phyloP scores from a whole-genome alignment of 2,888 invertebrate species.

The Hydrotaea cyrtoneurina region DNA sequence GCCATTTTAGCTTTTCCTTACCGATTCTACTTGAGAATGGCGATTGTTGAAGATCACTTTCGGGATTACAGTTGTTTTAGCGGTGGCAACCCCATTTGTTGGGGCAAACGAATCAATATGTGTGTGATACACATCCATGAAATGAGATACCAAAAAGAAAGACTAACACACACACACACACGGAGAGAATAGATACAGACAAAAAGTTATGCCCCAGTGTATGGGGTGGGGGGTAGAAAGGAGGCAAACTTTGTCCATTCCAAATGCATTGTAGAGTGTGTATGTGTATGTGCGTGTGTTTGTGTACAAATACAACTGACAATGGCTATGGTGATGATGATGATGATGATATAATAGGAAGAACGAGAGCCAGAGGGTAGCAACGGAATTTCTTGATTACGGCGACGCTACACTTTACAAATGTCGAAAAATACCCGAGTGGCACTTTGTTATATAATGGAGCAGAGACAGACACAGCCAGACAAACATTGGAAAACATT shows the following conservation, averaged over 20 bases:
- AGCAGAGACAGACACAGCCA: not conserved
- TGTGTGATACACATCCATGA: too few relatives aligned
- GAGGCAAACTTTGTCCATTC: not conserved
- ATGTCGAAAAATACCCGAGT: not conserved
- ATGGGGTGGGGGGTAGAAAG: not conserved
- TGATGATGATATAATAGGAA: slow-evolving; percentile 27
- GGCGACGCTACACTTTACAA: not conserved
- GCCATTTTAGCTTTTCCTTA: too few relatives aligned
- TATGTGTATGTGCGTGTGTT: not conserved
- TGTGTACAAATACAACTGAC: not conserved
- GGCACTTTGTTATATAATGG: slow-evolving; percentile 54
- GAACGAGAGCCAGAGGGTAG: slow-evolving; percentile 43
- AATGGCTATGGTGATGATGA: not conserved
- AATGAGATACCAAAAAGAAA: too few relatives aligned
- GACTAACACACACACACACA: too few relatives aligned
- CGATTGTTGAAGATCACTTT: too few relatives aligned
- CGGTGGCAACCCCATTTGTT: too few relatives aligned
- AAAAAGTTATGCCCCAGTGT: not conserved
- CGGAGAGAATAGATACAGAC: slow-evolving; percentile 7
- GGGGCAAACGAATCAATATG: too few relatives aligned
- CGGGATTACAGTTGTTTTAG: too few relatives aligned
- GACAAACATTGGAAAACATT: not conserved
- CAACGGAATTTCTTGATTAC: slow-evolving; percentile 52
- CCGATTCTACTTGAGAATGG: too few relatives aligned
- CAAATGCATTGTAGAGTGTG: not conserved